These are phyloP conservation scores for Periophthalmus magnuspinnatus DNA, from an alignment of 2,797 vertebrate genomes.

Conservation along the genomic window DNA sequence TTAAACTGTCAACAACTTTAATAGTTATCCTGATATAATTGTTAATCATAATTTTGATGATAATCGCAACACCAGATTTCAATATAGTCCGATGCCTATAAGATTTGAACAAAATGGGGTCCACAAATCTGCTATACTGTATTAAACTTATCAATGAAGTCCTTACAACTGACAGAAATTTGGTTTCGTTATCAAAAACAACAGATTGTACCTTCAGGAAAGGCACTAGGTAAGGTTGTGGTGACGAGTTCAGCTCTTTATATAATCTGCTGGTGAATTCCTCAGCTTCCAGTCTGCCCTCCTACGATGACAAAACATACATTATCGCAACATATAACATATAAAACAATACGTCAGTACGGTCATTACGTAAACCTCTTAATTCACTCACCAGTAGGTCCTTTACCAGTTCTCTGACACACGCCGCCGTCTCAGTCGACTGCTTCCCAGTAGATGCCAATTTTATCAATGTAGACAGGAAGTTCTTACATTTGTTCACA, in stretches of 20 bases:
- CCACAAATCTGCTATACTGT: background rate
- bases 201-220: constrained; percentile 91
- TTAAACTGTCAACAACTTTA: too few relatives aligned
- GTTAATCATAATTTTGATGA: too few relatives aligned
- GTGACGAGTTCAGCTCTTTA: constrained; percentile 96
- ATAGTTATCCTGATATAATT: too few relatives aligned
- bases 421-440: constrained; percentile 91
- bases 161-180: too few relatives aligned
- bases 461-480: constrained; percentile 96
- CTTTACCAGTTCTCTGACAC: constrained; percentile 93
- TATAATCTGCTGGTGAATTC: constrained; percentile 97
- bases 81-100: too few relatives aligned
- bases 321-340: background rate
- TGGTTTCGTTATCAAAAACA: too few relatives aligned
- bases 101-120: too few relatives aligned
- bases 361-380: background rate
- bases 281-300: constrained; percentile 94
- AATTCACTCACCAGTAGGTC: constrained; percentile 88
- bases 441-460: constrained; percentile 94
- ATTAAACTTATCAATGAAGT: background rate
- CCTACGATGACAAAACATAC: constrained; percentile 69
- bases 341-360: background rate
- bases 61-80: too few relatives aligned
- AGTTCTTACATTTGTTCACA: constrained; percentile 99
- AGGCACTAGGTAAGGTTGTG: constrained; percentile 99